Evolutionary conservation across 2,888 invertebrate genomes (phyloP), one percentile per base, ranked within the genome.

Genomic region (Adela reaumurella): DNA sequence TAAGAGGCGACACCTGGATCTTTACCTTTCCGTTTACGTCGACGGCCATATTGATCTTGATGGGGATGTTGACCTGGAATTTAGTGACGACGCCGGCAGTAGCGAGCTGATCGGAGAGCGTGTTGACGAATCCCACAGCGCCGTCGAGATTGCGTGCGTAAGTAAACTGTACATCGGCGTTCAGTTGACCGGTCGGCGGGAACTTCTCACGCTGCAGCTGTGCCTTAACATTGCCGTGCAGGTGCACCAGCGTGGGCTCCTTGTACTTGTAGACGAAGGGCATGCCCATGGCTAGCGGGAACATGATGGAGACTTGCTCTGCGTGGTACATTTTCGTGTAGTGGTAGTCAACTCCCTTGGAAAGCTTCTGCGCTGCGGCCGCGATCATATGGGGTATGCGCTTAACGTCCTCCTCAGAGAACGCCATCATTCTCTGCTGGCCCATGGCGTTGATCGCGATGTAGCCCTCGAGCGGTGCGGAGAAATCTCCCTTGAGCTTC

Each of bases 241-340:
- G 55, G 55, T 81, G 81, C 18, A 85, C 54, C 17, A 85, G 63
- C 11, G 78, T 70, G 10, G 88, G 88, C 49, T 73, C 76, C 49
- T 83, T 82, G 58, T 83, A 80, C 48, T 81, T 82, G 65, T 76
- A 88, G 51, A 84, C 67, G 63, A 87, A 87, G 11, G 89, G 89
- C 56, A 89, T 70, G 63, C 90, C 90, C 56, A 81, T 82, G 50
- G 83, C 84, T n/a, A 87, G 81, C 3, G 90, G 88, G 78, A 88
- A 85, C 66, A 84, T 83, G 16, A 89, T 65, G 10, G 81, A 80
- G 8, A 85, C 68, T 54, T 86, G 83, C 45, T 78, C 74, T 46
- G 79, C 69, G 57, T 83, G 83, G 46, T 74, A 61, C 11, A 86
- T 68, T 64, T 84, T 87, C 43, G 83, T 86, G 64, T 81, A 80